These are phyloP conservation scores for Epinephelus cyanopodus DNA, from an alignment of 2,113 vertebrate genomes.

Conservation along the genomic window DNA sequence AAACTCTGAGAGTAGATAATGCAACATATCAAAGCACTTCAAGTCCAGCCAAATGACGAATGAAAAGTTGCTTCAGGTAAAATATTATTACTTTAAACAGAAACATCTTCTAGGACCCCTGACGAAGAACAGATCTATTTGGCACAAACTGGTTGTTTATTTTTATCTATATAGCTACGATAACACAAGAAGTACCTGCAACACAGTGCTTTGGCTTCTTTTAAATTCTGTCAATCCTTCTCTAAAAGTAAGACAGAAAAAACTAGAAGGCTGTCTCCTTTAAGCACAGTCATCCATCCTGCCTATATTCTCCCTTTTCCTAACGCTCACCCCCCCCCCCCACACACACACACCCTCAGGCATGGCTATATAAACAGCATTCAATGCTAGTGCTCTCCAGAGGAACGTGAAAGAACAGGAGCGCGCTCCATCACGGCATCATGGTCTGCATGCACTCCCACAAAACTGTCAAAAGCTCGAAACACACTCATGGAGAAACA, in stretches of 20 bases:
- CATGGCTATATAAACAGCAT: conserved; percentile 55
- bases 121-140: not conserved
- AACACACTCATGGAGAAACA: not conserved
- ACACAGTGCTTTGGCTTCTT: not conserved
- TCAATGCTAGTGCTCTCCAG: conserved; percentile 49
- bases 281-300: conserved; percentile 36
- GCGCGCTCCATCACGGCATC: conserved; percentile 28
- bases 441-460: conserved; percentile 2
- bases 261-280: conserved; percentile 24
- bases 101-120: not conserved
- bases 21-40: conserved; percentile 40
- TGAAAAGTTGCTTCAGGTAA: conserved; percentile 29
- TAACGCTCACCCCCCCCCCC: conserved; percentile 4
- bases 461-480: conserved; percentile 17
- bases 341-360: conserved; percentile 12
- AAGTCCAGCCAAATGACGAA: conserved; percentile 7
- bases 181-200: not conserved
- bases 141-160: not conserved
- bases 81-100: conserved; percentile 6
- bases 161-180: not conserved
- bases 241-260: conserved; percentile 30
- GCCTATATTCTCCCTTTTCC: conserved; percentile 15
- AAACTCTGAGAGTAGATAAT: conserved; percentile 28
- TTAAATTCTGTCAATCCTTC: not conserved
- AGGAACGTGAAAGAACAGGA: conserved; percentile 39